Evolutionary conservation across 23 tunicate species (phyloP), one percentile per base, ranked within the genome.

Genomic region (Corella eumyota): DNA sequence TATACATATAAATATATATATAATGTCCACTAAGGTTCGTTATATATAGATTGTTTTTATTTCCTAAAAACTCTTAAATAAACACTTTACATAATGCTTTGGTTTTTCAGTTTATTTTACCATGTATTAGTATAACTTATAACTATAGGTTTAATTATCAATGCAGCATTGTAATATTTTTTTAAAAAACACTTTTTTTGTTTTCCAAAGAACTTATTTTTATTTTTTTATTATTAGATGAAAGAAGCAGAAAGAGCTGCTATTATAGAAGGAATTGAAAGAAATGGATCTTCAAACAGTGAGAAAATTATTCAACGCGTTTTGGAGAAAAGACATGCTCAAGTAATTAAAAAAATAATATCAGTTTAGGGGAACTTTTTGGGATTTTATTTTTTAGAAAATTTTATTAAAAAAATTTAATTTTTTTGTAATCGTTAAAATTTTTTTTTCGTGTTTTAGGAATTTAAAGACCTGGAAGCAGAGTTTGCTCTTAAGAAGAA

Each of bases 191-290:
- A 11, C 23, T 11, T 21, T 11, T n/a, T n/a, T 15, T 11, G 7
- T 11, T 23, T 11, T 53, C n/a, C 22, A 7, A 53, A 53, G n/a
- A 23, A 22, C n/a, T n/a, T n/a, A n/a, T n/a, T 25, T 49, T 29
- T n/a, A n/a, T n/a, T n/a, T n/a, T n/a, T n/a, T n/a, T n/a, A n/a
- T n/a, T 26, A 48, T 23, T 51, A 88, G 96, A 46, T 50, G 25
- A 88, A 77, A 53, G 88, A 88, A 35, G 83, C 88, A 17, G 96
- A 88, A 54, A 56, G 80, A 22, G 62, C 68, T 23, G 87, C 81
- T 46, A 88, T 88, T 50, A 78, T 88, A 9, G 96, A 88, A 67
- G 88, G 77, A 54, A 88, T 88, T 23, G 71, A 88, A 62, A 60
- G 57, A 13, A 73, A 78, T 48, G 96, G 96, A 36, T 65, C 74